Evolutionary conservation across 35 echinoderm and acorn worm species (phyloP), one percentile per base, ranked within the genome.

Genomic region (Patiria miniata): DNA sequence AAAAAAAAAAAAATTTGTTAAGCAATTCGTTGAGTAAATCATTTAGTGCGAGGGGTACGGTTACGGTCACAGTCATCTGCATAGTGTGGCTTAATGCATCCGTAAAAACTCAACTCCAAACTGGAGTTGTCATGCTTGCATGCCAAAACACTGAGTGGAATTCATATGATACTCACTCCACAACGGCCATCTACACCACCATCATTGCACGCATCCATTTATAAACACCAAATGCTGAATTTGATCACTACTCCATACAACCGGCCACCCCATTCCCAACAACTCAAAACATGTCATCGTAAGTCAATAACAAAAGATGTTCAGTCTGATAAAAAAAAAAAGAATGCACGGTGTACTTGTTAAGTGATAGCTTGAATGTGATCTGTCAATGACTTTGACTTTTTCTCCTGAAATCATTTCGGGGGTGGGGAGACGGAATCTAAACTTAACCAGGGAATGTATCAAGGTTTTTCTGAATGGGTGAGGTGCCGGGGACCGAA

Each of bases 51-150:
- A n/a, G 57, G 57, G 57, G 57, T 60, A 18, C 34, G 65, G 65
- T 22, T 73, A 73, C 26, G 65, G 65, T 34, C 26, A 47, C 65
- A 73, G 65, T 26, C 65, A 73, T 22, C 42, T 12, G 10, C 65
- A 32, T 30, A 18, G 26, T 34, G 0, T 30, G 26, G 65, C 65
- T 73, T 73, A 73, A 73, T 73, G 65, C 65, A 73, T 73, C 21
- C 21, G 65, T 73, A 73, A 73, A 73, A 47, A 47, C 42, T 47
- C 42, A 47, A 73, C 65, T 73, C 65, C 65, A 73, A 73, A 30
- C 65, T 73, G 65, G 65, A 73, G 65, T 73, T 34, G 26, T 73
- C 65, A 73, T 73, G 65, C 26, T 73, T 73, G 65, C 65, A 73
- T 73, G 65, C 65, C 23, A 73, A 73, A 26, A 32, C 10, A 73